phyloP scores from a whole-genome alignment of 2,797 vertebrate genomes.

The Myripristis murdjan region DNA sequence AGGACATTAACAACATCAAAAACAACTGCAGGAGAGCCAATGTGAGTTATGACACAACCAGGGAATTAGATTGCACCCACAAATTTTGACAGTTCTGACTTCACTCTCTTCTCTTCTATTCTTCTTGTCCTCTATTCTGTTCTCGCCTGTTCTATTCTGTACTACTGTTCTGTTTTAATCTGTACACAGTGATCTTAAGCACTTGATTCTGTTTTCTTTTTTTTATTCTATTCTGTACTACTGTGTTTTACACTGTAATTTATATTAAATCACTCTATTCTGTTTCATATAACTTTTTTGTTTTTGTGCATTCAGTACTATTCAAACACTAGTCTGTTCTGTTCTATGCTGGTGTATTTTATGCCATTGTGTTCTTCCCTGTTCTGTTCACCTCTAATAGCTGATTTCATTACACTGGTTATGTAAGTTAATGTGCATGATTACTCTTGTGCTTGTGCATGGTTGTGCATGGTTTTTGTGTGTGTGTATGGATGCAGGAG shows the following conservation, averaged over 20 bases:
- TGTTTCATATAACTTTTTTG: not conserved
- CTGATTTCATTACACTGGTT: not conserved
- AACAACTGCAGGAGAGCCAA: constrained; percentile 85
- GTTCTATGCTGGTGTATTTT: not conserved
- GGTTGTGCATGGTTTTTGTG: too few relatives aligned
- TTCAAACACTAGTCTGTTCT: not conserved
- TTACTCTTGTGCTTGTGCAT: not conserved
- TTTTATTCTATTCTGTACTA: too few relatives aligned
- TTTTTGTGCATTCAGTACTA: not conserved
- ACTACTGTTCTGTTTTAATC: not conserved
- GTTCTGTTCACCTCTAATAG: too few relatives aligned
- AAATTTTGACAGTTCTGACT: too few relatives aligned
- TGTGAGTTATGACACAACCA: constrained; percentile 70
- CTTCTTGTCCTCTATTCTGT: too few relatives aligned
- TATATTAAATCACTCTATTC: not conserved
- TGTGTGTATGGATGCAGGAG: constrained; percentile 43
- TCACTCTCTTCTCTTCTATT: too few relatives aligned
- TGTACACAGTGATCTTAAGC: too few relatives aligned
- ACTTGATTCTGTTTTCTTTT: too few relatives aligned
- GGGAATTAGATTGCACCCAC: too few relatives aligned
- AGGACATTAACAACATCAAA: constrained; percentile 87
- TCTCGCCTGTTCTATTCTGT: not conserved
- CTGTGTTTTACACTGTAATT: not conserved
- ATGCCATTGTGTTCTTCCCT: too few relatives aligned
- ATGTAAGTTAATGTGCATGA: not conserved